Conservation (phyloP, 2,888 invertebrate species). For the Drosophila bunnanda region DNA sequence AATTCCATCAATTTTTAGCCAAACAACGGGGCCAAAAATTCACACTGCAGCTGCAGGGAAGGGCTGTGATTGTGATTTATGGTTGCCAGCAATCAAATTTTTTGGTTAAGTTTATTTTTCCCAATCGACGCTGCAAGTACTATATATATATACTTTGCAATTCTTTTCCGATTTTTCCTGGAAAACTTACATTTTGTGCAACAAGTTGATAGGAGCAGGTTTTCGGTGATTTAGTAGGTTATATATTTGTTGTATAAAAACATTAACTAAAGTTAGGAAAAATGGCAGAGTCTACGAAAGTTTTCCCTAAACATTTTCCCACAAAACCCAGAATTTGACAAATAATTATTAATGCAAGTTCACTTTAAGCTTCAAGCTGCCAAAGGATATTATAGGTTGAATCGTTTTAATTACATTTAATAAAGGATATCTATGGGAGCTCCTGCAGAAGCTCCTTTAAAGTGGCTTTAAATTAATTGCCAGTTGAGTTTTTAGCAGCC, state of each 20-base stretch:
- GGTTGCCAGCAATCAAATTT: conserved; percentile 9
- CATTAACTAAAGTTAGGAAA: no score
- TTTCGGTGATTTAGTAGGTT: not conserved
- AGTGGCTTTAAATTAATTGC: conserved; percentile 19
- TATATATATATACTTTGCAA: conserved; percentile 6
- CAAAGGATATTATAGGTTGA: not conserved
- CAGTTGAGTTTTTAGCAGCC: conserved; percentile 2
- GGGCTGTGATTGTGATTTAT: conserved; percentile 36
- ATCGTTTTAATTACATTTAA: not conserved
- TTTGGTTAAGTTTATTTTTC: conserved; percentile 21
- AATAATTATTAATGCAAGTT: conserved; percentile 1
- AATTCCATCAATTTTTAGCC: conserved; percentile 50
- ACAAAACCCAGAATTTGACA: no score
- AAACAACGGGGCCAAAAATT: conserved; percentile 20
- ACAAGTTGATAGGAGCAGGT: conserved; percentile 16
- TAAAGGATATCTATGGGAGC: not conserved
- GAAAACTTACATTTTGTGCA: conserved; percentile 13
- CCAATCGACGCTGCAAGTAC: conserved; percentile 10
- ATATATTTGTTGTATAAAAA: not conserved
- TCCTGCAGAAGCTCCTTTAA: not conserved
- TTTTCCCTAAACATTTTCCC: not conserved
- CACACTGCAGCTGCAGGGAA: conserved; percentile 16
- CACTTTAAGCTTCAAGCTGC: not conserved
- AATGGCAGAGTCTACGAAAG: not conserved
- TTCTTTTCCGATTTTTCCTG: not conserved